Conservation (phyloP, 2,797 vertebrate species). For the Glossophaga mutica region DNA sequence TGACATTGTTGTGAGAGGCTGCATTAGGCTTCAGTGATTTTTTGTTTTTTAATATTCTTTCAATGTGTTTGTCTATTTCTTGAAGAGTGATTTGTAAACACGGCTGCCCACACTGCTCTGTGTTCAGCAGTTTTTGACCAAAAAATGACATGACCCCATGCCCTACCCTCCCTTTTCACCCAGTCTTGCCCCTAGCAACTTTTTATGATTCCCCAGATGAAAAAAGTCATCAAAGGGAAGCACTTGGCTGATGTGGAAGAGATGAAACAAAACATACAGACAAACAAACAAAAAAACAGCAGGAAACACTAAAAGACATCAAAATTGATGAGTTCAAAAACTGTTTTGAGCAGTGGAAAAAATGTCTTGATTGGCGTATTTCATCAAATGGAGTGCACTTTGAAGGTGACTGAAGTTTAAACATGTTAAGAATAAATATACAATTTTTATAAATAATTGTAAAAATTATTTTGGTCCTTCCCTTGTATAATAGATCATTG, state of each 20-base stretch:
- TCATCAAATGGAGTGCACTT: too few relatives aligned
- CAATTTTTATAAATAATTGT: too few relatives aligned
- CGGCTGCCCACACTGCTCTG: background rate
- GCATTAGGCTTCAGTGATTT: background rate
- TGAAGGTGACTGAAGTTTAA: too few relatives aligned
- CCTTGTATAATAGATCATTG: background rate
- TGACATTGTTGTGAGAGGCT: background rate
- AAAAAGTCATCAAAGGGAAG: background rate
- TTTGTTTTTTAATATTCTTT: background rate
- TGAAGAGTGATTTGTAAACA: background rate
- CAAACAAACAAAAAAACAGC: too few relatives aligned
- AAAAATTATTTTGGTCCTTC: too few relatives aligned
- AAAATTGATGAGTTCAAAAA: background rate
- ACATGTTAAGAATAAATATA: too few relatives aligned
- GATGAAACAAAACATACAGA: background rate
- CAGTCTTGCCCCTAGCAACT: background rate
- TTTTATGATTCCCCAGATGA: background rate
- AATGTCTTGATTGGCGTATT: too few relatives aligned
- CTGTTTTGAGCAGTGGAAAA: background rate
- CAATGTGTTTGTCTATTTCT: background rate
- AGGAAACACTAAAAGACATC: background rate
- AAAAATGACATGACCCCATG: background rate
- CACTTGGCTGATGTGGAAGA: background rate
- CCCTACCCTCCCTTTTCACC: background rate
- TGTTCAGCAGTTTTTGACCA: background rate